A percentile compares a stretch with the other conserved stretches of the same genome.
Conservation (phyloP, 2,113 vertebrate species). For the Zingel zingel region DNA sequence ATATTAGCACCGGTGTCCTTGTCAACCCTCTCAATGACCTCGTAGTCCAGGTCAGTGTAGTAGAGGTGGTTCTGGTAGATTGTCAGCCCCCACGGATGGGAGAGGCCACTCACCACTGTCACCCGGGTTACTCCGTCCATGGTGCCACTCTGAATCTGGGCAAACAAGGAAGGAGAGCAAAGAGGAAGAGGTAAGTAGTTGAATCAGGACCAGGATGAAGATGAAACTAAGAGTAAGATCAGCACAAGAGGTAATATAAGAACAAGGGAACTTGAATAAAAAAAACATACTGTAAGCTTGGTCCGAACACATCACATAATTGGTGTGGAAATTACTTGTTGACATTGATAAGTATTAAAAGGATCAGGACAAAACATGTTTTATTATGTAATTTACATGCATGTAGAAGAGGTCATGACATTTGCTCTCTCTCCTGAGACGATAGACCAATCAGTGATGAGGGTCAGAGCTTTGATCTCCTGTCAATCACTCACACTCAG, state of each 20-base stretch:
- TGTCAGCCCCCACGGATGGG: constrained; percentile 79
- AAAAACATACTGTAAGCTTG: background rate
- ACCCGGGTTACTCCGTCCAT: constrained; percentile 78
- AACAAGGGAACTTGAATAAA: background rate
- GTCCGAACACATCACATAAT: background rate
- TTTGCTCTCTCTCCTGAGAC: too few relatives aligned
- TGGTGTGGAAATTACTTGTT: background rate
- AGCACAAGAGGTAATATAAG: background rate
- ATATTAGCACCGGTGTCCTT: constrained; percentile 77
- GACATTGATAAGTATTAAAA: background rate
- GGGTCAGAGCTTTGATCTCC: too few relatives aligned
- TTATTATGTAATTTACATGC: background rate
- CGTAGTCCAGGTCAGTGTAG: constrained; percentile 83
- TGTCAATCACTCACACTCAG: too few relatives aligned
- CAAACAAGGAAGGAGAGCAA: background rate
- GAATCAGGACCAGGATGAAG: background rate
- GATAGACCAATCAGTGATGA: too few relatives aligned
- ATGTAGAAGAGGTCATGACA: too few relatives aligned
- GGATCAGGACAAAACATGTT: background rate
- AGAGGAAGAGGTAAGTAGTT: background rate
- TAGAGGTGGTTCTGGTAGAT: constrained; percentile 81
- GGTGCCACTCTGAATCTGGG: constrained; percentile 81
- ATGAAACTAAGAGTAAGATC: background rate
- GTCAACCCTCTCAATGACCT: constrained; percentile 85
- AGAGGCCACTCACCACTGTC: constrained; percentile 76